Percentiles rank a stretch among this genome's conserved stretches.
These are phyloP conservation scores for Chaitophorus viminalis DNA, from an alignment of 2,888 invertebrate genomes.

Conservation along the genomic window DNA sequence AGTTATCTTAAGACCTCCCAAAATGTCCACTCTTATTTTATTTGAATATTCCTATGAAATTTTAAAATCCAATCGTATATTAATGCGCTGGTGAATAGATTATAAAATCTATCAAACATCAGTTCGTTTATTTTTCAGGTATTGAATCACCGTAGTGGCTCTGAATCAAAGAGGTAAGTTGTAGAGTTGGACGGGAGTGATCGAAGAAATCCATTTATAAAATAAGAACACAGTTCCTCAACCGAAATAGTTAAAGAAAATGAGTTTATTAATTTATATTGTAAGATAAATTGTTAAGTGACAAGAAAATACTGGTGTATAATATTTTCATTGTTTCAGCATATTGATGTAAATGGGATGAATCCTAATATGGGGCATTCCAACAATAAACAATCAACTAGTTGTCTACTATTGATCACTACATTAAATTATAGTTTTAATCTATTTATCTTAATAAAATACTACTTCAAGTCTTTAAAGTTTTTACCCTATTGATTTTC, in stretches of 20 bases:
- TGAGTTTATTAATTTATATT: slow-evolving; percentile 42
- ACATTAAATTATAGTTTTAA: slow-evolving; percentile 21
- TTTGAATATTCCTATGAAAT: slow-evolving; percentile 47
- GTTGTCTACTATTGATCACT: slow-evolving; percentile 59
- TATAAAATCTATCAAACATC: slow-evolving; percentile 80
- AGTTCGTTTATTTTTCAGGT: slow-evolving; percentile 85
- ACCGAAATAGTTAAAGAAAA: slow-evolving; percentile 48
- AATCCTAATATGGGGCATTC: slow-evolving; percentile 58
- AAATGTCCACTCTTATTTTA: slow-evolving; percentile 53
- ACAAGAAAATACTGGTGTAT: slow-evolving; percentile 56
- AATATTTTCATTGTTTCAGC: slow-evolving; percentile 62
- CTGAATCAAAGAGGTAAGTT: slow-evolving; percentile 59
- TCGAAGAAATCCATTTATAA: slow-evolving; percentile 52
- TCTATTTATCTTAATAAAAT: slow-evolving; percentile 13
- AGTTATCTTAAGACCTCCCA: slow-evolving; percentile 46
- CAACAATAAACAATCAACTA: slow-evolving; percentile 58
- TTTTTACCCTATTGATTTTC: slow-evolving; percentile 22
- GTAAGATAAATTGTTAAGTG: slow-evolving; percentile 49
- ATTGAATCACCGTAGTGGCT: slow-evolving; percentile 59
- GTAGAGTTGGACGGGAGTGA: slow-evolving; percentile 61
- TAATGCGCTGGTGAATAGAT: slow-evolving; percentile 61
- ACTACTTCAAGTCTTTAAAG: slow-evolving; percentile 21
- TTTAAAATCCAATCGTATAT: slow-evolving; percentile 58
- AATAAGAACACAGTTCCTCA: slow-evolving; percentile 55
- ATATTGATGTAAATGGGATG: slow-evolving; percentile 58